Base-by-base conservation (phyloP, 2,113 vertebrate species). In the Neolamprologus devosi region DNA sequence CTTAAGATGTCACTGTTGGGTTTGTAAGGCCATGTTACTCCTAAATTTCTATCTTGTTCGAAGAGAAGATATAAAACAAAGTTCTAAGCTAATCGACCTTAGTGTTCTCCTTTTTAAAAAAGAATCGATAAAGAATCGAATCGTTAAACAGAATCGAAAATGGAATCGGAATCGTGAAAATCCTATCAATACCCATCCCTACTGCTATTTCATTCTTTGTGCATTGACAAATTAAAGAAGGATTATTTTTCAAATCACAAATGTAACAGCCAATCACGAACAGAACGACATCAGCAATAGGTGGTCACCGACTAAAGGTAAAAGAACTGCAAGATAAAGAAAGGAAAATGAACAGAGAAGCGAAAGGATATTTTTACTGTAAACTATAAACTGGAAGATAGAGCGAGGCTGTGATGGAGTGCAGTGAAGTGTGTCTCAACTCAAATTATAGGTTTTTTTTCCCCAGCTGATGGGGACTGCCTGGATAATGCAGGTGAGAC, bases 401-500 rank as follows among this genome's bases (percentile, higher is more conserved):
- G 55, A 84, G 53, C 40, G 28, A 65, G 47, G 80, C 26, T 83
- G 10, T 17, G 53, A 87, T 87, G 40, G 78, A 88, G 84, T 82
- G 85, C 89, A 90, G 37, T 37, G 45, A 70, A 87, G 86, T 89
- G 91, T 60, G 82, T 85, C 89, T 35, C 82, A 84, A 84, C 42
- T 86, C 81, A 87, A 90, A 90, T 92, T 89, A 81, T 51, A 63
- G 12, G 9, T 57, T 75, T 55, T 89, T 90, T 81, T 68, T 1
- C 8, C 45, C 83, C 47, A 30, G 65, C n/a, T 84, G 60, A 87
- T 86, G 37, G 23, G 73, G 45, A 87, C 65, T 23, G 68, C n/a
- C 30, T 80, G 70, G 65, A 81, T 80, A 86, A 92, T 47, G 53
- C 83, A 78, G 11, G 80, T 80, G 63, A 87, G 79, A 88, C 49